A percentile compares a stretch with the other conserved stretches of the same genome.
Conservation (phyloP, 2,888 invertebrate genomes). For the Odontocolon sp. region DNA sequence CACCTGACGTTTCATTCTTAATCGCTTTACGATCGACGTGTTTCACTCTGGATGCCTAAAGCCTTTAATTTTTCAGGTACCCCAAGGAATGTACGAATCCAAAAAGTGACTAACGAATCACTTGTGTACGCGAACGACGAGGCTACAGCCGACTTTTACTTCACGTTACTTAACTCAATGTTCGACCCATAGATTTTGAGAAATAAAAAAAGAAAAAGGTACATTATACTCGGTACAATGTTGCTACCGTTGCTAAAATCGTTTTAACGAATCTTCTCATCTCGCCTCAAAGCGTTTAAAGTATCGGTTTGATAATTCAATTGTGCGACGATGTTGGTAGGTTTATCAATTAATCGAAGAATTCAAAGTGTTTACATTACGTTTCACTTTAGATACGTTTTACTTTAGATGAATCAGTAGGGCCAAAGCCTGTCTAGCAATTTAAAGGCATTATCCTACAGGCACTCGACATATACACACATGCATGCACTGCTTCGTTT, state of each 20-base stretch:
- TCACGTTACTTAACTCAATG: background rate
- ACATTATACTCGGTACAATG: background rate
- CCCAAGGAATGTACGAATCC: slow-evolving; percentile 57
- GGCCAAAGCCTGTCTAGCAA: slow-evolving; percentile 11
- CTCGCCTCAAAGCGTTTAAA: background rate
- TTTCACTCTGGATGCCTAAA: slow-evolving; percentile 12
- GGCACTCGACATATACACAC: slow-evolving; percentile 38
- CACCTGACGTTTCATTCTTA: slow-evolving; percentile 39
- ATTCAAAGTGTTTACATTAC: background rate
- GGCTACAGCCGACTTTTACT: slow-evolving; percentile 5
- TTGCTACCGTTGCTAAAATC: background rate
- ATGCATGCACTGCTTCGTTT: slow-evolving; percentile 6
- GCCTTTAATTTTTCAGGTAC: slow-evolving; percentile 52
- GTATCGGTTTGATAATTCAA: background rate
- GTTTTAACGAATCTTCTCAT: background rate
- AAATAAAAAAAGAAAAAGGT: background rate
- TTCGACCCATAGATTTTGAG: background rate
- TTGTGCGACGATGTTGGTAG: background rate
- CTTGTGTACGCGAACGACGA: slow-evolving; percentile 24
- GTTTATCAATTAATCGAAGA: background rate
- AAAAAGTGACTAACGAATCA: slow-evolving; percentile 24
- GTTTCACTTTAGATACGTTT: background rate
- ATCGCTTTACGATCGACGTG: slow-evolving; percentile 7
- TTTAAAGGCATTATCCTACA: slow-evolving; percentile 34
- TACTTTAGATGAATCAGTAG: slow-evolving; percentile 3